Base-by-base conservation (phyloP, 2,888 invertebrate species). In the Steinernema scapterisci region DNA sequence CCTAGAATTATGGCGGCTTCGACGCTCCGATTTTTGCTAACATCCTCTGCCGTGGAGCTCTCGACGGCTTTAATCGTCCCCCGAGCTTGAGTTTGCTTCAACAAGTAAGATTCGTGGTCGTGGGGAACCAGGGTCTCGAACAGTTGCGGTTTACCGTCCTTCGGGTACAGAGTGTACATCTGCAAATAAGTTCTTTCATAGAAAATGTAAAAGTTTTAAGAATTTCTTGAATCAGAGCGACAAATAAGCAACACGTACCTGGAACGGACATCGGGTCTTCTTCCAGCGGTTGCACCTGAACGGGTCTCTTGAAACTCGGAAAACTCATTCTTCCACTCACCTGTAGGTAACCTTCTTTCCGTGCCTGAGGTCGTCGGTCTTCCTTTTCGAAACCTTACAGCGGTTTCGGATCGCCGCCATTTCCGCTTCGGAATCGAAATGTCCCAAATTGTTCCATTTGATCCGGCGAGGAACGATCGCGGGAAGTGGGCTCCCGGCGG, bases 231-330 rank as follows among this genome's bases (percentile, higher is more conserved):
- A 38, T 6, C 5, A 9, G 38, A 9, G 38, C 38, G 3, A 38
- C 5, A 38, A 38, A 38, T 38, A 38, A 9, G 3, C 3, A 38
- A 38, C 3, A 9, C 38, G 38, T 38, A 38, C 38, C 38, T 3
- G 71, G 43, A 31, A 71, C 19, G 71, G 71, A 71, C 71, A 71
- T n/a, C 71, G 71, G 9, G 43, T 44, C 23, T 45, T 13, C 71
- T 71, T 71, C 71, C 71, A 71, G 7, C 13, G 13, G 19, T 71
- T 71, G 71, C 71, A 71, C 16, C 56, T 23, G 13, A 48, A 48
- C 5, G 6, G 13, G 48, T 13, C 13, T 16, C 5, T 48, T 48
- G 5, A 19, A 48, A 7, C n/a, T 13, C 48, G 13, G 6, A 38
- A 48, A 5, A 16, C 45, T 44, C 7, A 44, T 11, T 7, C 7